Evolutionary conservation across 2,888 invertebrate genomes (phyloP).

Genomic region (Melipona bicolor): DNA sequence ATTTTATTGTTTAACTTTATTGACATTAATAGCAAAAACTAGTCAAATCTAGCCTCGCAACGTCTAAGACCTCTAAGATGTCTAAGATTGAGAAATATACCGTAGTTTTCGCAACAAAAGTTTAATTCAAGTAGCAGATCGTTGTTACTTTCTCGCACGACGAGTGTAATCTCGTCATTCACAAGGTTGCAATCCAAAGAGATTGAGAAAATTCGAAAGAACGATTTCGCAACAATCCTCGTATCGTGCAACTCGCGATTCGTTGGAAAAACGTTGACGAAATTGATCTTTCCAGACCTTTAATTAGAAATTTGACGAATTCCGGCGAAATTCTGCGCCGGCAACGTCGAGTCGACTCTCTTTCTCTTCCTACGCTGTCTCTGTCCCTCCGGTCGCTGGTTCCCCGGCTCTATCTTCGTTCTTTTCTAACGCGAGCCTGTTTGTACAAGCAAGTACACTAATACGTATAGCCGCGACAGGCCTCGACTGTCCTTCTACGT

Average conservation of each 20-base stretch:
- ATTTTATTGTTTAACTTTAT: too few relatives aligned
- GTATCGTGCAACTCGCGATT: not conserved
- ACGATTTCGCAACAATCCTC: not conserved
- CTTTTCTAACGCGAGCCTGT: conserved; percentile 50
- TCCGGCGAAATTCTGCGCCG: not conserved
- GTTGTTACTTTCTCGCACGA: too few relatives aligned
- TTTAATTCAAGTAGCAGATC: too few relatives aligned
- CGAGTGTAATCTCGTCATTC: too few relatives aligned
- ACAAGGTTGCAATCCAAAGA: not conserved
- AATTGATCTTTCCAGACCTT: not conserved
- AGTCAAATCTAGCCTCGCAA: too few relatives aligned
- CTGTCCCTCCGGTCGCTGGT: not conserved
- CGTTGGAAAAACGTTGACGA: not conserved
- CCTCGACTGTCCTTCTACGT: conserved; percentile 57
- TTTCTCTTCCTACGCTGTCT: not conserved
- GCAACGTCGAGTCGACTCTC: not conserved
- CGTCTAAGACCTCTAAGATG: too few relatives aligned
- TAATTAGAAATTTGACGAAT: conserved; percentile 31
- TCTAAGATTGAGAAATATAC: too few relatives aligned
- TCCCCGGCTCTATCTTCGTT: not conserved
- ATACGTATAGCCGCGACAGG: conserved; percentile 49
- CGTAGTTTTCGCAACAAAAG: too few relatives aligned
- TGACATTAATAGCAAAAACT: too few relatives aligned
- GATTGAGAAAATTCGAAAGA: too few relatives aligned
- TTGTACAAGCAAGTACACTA: conserved; percentile 54